Evolutionary conservation across 2,113 vertebrate species (phyloP), one percentile per base, ranked within the genome.

Genomic region (Ammospiza caudacuta): DNA sequence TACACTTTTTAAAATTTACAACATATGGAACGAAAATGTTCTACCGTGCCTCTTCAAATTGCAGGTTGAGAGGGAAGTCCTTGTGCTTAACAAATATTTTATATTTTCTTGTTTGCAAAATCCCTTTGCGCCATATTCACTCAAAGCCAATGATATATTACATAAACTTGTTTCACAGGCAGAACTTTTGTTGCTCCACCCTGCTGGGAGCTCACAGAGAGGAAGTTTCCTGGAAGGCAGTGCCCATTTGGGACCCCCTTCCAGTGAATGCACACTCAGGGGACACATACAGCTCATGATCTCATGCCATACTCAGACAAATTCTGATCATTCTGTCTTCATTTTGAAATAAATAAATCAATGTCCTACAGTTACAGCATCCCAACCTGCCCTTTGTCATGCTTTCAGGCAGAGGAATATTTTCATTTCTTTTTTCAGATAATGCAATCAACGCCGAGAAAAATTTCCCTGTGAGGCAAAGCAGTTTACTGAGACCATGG

Each of bases 181-280:
- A 86, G 62, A 83, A 18, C 47, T 94, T 80, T 78, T 93, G 95
- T 68, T 94, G 97, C 92, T 97, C 97, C 96, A 96, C 96, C 97
- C 97, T 96, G 82, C 76, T 83, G 96, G 96, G 96, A 98, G 57
- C 68, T 92, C 74, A 87, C 68, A 75, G 69, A 72, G 92, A 86
- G 96, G 84, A 35, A 66, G 72, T 92, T 97, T 97, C 96, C 85
- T 96, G 88, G 95, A 95, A 96, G 87, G 94, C 58, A 70, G 25
- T 81, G 58, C 81, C 55, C 8, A 0, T 83, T 91, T 96, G 80
- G 59, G 92, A 98, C 95, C 70, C 83, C 83, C 94, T 97, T 95
- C 55, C 95, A 90, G 95, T 79, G 89, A 96, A 97, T 73, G 83
- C 97, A 92, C 94, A 85, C 92, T 81, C 66, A 78, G 87, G 83